Percentiles rank a stretch among this genome's conserved stretches.
phyloP scores from a whole-genome alignment of 2,797 vertebrate species.

The Glyptemys insculpta region DNA sequence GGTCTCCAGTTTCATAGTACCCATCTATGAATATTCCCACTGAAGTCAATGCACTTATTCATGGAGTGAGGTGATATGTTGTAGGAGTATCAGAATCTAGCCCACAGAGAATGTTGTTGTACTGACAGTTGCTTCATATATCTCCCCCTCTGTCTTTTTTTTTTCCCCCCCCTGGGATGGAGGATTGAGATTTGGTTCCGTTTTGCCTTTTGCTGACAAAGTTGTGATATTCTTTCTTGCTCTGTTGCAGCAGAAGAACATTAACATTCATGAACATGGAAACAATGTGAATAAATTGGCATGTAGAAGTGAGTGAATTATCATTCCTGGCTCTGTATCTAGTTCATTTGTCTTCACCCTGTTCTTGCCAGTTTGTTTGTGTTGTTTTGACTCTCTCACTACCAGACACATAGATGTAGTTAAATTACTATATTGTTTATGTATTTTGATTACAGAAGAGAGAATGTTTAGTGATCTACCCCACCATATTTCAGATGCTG shows the following conservation, averaged over 20 bases:
- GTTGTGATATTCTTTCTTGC: background rate
- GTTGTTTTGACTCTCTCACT: background rate
- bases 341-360: background rate
- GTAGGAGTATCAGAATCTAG: too few species aligned
- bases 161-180: too few species aligned
- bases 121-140: background rate
- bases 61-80: too few species aligned
- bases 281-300: background rate
- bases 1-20: background rate
- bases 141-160: background rate
- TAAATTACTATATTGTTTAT: background rate
- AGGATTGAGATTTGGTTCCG: background rate
- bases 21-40: background rate
- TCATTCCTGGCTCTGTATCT: too few species aligned
- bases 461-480: too few species aligned
- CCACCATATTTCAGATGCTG: background rate
- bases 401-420: background rate
- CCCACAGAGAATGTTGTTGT: background rate
- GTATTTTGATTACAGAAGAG: background rate
- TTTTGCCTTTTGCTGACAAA: background rate
- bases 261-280: background rate
- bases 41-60: background rate
- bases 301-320: too few species aligned
- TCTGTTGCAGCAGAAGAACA: background rate
- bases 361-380: background rate